Evolutionary conservation across 2,888 invertebrate genomes (phyloP).

Genomic region (Sericinus montela): DNA sequence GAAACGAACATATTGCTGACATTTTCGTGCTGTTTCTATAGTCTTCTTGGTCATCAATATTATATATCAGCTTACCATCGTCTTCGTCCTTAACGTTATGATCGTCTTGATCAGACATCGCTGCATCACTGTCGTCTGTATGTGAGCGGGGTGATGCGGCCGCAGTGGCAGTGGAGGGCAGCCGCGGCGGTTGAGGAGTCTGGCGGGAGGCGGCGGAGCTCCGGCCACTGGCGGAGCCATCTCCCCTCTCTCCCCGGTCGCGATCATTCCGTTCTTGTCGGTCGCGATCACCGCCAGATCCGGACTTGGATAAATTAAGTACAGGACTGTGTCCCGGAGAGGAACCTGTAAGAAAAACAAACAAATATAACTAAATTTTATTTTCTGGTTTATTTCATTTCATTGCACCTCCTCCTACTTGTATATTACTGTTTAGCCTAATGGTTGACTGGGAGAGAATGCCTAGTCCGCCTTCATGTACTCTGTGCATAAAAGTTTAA

Average conservation of each 20-base stretch:
- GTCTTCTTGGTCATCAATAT: too few species aligned
- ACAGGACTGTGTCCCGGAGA: constrained; percentile 95
- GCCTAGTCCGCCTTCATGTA: too few species aligned
- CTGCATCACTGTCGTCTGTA: constrained; percentile 89
- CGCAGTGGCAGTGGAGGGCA: constrained; percentile 78
- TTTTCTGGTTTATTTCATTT: too few species aligned
- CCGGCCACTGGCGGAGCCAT: constrained; percentile 72
- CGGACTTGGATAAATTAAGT: constrained; percentile 93
- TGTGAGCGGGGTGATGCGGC: constrained; percentile 84
- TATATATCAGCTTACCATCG: constrained; percentile 79
- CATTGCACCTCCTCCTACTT: too few species aligned
- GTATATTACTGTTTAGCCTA: too few species aligned
- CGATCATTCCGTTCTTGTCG: constrained; percentile 78
- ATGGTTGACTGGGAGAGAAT: too few species aligned
- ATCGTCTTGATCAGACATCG: constrained; percentile 92
- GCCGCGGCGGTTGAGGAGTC: constrained; percentile 79
- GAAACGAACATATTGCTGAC: too few species aligned
- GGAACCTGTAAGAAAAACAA: constrained; percentile 81
- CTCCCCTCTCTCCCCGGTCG: constrained; percentile 73
- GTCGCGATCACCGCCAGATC: constrained; percentile 86
- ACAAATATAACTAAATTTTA: too few species aligned
- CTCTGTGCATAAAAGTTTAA: too few species aligned
- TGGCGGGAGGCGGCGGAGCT: constrained; percentile 81
- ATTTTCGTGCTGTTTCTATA: too few species aligned
- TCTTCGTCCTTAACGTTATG: constrained; percentile 90